Conservation (phyloP, 2,888 invertebrate species). For the Beris morrisii region DNA sequence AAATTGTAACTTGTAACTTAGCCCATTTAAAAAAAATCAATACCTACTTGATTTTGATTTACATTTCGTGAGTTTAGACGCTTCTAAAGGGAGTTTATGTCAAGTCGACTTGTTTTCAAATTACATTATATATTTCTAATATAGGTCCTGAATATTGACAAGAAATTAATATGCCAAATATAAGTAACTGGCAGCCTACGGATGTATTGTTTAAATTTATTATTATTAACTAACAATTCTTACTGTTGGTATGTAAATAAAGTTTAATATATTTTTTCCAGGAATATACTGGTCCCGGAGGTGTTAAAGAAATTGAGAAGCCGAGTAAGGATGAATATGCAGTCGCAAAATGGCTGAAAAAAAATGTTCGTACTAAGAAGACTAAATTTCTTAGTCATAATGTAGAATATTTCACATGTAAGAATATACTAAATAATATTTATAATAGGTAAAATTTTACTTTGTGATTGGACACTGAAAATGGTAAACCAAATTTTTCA, state of each 20-base stretch:
- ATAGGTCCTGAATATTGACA: too few species aligned
- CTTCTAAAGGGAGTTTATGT: too few species aligned
- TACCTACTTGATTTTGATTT: not conserved
- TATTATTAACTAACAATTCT: slow-evolving; percentile 35
- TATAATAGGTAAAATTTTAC: too few species aligned
- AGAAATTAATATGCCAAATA: too few species aligned
- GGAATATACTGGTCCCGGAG: slow-evolving; percentile 56
- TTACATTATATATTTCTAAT: too few species aligned
- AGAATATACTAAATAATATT: slow-evolving; percentile 25
- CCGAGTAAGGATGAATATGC: slow-evolving; percentile 89
- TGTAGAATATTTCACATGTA: slow-evolving; percentile 95
- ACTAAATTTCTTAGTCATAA: slow-evolving; percentile 95
- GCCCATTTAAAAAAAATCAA: too few species aligned
- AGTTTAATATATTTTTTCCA: slow-evolving; percentile 39
- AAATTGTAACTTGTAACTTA: too few species aligned
- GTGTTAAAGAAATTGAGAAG: slow-evolving; percentile 65
- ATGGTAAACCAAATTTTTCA: too few species aligned
- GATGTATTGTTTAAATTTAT: slow-evolving; percentile 16
- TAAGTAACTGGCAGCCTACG: too few species aligned
- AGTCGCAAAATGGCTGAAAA: slow-evolving; percentile 91
- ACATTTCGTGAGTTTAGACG: not conserved
- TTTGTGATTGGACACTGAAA: too few species aligned
- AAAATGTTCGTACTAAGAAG: slow-evolving; percentile 91
- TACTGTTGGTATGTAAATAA: slow-evolving; percentile 16
- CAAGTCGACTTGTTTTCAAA: too few species aligned